phyloP scores from a whole-genome alignment of 1,140 invertebrate species.

The Lycorma delicatula region DNA sequence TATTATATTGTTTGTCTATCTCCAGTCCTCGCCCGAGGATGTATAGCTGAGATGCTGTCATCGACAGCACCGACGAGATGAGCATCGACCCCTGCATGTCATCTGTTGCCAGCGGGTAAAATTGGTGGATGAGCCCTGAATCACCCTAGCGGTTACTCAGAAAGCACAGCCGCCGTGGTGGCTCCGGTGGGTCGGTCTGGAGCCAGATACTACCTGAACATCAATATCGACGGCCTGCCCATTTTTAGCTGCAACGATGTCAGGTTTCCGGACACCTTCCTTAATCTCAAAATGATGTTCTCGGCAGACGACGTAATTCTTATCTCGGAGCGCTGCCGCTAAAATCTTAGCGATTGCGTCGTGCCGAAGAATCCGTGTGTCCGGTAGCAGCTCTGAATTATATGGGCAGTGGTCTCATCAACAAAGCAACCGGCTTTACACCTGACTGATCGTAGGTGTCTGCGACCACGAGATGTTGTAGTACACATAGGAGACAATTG shows the following conservation, averaged over 20 bases:
- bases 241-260: neutral
- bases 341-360: constrained; percentile 23
- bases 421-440: constrained; percentile 34
- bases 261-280: neutral
- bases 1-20: too few relatives aligned
- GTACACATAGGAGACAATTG: constrained; percentile 22
- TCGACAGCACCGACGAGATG: too few relatives aligned
- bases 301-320: neutral
- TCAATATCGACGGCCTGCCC: neutral
- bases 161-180: too few relatives aligned
- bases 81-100: too few relatives aligned
- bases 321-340: neutral
- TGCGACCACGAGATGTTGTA: constrained; percentile 19
- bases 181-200: neutral
- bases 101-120: too few relatives aligned
- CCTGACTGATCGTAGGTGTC: neutral
- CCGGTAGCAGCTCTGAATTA: constrained; percentile 34
- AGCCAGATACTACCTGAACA: neutral
- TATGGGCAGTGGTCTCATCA: constrained; percentile 34
- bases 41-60: too few relatives aligned
- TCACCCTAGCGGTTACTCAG: too few relatives aligned
- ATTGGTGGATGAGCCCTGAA: too few relatives aligned
- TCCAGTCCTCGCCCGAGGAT: too few relatives aligned
- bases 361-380: constrained; percentile 36
- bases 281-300: neutral